A percentile compares a stretch with the other conserved stretches of the same genome.
Conservation (phyloP, 1,140 invertebrate species). For the Temnothorax nylanderi region DNA sequence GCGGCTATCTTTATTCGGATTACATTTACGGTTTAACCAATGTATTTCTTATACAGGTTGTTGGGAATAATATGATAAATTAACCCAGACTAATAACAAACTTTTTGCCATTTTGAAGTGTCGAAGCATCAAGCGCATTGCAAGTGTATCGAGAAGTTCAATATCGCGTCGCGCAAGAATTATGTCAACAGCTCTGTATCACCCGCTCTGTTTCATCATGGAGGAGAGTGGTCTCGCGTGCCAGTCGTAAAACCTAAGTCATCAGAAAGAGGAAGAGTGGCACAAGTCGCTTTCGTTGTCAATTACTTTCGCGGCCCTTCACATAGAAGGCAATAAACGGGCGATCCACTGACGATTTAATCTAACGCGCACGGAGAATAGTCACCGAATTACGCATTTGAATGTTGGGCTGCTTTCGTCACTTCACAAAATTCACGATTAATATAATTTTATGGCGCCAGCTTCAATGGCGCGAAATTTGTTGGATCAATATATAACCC, state of each 20-base stretch:
- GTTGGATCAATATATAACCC: slow-evolving; percentile 1
- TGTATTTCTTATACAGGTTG: background rate
- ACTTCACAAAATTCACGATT: slow-evolving; percentile 39
- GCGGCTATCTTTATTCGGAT: background rate
- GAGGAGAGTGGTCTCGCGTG: background rate
- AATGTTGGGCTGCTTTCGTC: background rate
- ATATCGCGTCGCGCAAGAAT: slow-evolving; percentile 22
- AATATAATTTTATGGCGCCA: slow-evolving; percentile 36
- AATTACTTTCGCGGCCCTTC: slow-evolving; percentile 59
- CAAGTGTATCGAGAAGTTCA: slow-evolving; percentile 15
- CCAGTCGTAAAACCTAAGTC: slow-evolving; percentile 68
- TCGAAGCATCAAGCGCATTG: background rate
- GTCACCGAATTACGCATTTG: slow-evolving; percentile 36
- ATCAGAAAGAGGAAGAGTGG: slow-evolving; percentile 61
- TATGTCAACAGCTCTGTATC: slow-evolving; percentile 55
- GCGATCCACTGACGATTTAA: slow-evolving; percentile 13
- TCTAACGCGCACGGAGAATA: slow-evolving; percentile 48
- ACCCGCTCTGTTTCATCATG: slow-evolving; percentile 54
- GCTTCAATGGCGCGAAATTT: slow-evolving; percentile 33
- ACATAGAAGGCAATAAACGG: slow-evolving; percentile 55
- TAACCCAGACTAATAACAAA: background rate
- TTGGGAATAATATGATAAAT: background rate
- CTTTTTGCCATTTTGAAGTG: background rate
- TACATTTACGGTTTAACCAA: background rate
- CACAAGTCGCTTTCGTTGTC: slow-evolving; percentile 48